Percentiles rank a stretch among this genome's conserved stretches.
Evolutionary conservation across 2,113 vertebrate genomes (phyloP).

Genomic region (Pterocles orientalis): DNA sequence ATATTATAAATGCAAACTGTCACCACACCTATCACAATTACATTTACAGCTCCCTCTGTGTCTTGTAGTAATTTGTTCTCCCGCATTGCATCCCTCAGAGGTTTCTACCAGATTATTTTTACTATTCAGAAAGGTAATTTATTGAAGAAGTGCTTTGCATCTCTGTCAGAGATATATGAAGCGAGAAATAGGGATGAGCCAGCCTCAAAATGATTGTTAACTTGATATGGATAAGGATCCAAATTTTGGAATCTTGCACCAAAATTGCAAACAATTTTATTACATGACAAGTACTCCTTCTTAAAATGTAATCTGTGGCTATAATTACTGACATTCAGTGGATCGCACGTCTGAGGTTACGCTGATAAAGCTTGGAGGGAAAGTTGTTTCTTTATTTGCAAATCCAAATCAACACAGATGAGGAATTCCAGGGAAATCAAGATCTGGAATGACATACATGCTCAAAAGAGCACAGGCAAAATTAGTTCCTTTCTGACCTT

Average conservation of each 20-base stretch:
- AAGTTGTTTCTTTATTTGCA: conserved; percentile 15
- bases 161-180: conserved; percentile 21
- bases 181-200: conserved; percentile 17
- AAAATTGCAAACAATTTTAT: neutral
- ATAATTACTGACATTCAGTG: neutral
- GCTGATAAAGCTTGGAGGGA: neutral
- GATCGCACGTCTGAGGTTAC: neutral
- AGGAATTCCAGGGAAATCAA: neutral
- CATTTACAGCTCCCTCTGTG: conserved; percentile 58
- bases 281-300: neutral
- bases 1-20: conserved; percentile 56
- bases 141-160: conserved; percentile 49
- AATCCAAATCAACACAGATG: neutral
- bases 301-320: neutral
- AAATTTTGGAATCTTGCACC: neutral
- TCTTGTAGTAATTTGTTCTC: conserved; percentile 65
- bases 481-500: conserved; percentile 14
- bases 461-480: neutral
- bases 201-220: conserved; percentile 35
- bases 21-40: conserved; percentile 56
- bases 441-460: neutral
- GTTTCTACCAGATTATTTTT: conserved; percentile 62
- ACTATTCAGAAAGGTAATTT: conserved; percentile 61
- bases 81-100: neutral
- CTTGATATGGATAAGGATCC: conserved; percentile 2